Percentiles rank a stretch among this genome's conserved stretches.
Conservation (phyloP, 1,140 invertebrate species). For the Drosophila hydei region DNA sequence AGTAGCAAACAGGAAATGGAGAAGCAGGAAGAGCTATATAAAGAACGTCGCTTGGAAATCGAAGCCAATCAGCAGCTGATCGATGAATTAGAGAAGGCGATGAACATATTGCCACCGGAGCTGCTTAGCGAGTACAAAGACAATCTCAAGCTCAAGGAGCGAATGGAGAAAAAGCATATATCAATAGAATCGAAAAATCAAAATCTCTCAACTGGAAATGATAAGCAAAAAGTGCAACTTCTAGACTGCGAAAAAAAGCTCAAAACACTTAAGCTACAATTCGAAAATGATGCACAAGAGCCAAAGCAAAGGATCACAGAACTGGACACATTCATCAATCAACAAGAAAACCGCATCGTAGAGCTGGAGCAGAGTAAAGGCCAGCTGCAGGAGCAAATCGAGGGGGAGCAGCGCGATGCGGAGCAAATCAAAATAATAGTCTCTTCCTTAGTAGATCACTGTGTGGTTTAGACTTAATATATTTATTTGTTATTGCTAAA, state of each 20-base stretch:
- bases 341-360: background rate
- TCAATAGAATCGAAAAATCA: conserved; percentile 17
- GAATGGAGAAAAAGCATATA: conserved; percentile 24
- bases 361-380: conserved; percentile 7
- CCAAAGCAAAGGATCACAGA: conserved; percentile 16
- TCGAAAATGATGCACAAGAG: conserved; percentile 26
- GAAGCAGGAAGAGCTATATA: conserved; percentile 29
- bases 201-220: background rate
- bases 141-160: conserved; percentile 39
- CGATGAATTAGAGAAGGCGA: conserved; percentile 43
- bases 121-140: conserved; percentile 45
- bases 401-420: background rate
- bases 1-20: conserved; percentile 41
- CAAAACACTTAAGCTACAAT: conserved; percentile 15
- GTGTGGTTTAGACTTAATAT: conserved; percentile 29
- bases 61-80: conserved; percentile 36
- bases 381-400: conserved; percentile 14
- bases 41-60: conserved; percentile 46
- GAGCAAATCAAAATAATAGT: conserved; percentile 15
- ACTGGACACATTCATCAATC: background rate
- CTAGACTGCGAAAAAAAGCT: conserved; percentile 18
- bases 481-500: conserved; percentile 43
- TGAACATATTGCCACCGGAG: conserved; percentile 30
- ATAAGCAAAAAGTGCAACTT: conserved; percentile 22
- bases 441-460: background rate